Conservation (phyloP, 2,888 invertebrate genomes). For the Aethes cnicana region DNA sequence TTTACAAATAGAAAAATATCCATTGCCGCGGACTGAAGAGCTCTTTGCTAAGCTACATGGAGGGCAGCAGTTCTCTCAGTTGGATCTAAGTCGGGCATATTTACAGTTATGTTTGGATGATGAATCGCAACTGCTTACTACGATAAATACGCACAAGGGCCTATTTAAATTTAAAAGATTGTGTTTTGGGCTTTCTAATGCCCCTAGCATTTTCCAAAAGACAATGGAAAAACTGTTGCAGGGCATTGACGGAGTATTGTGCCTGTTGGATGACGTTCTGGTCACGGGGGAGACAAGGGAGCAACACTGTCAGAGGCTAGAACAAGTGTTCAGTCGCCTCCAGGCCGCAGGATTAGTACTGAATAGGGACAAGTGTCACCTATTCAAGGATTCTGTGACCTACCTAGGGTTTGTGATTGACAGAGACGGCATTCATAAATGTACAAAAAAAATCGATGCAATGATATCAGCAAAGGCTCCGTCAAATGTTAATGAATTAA, state of each 20-base stretch:
- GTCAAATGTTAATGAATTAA: conserved; percentile 8
- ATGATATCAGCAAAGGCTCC: conserved; percentile 7
- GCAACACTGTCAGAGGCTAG: background rate
- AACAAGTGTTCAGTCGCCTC: conserved; percentile 8
- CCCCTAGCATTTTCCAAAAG: conserved; percentile 8
- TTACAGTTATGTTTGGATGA: conserved; percentile 5
- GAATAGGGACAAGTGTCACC: conserved; percentile 1
- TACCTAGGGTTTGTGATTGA: conserved; percentile 18
- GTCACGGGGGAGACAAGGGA: background rate
- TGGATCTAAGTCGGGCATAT: conserved; percentile 17
- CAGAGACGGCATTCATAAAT: conserved; percentile 18
- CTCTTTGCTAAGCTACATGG: conserved; percentile 25
- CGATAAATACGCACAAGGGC: conserved; percentile 15
- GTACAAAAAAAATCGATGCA: conserved; percentile 14
- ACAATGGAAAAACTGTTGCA: conserved; percentile 5
- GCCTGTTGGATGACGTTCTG: conserved; percentile 3
- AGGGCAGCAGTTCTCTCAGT: conserved; percentile 15
- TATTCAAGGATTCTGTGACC: conserved; percentile 8
- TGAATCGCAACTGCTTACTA: conserved; percentile 1
- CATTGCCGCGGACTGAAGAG: conserved; percentile 21
- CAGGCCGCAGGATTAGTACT: background rate
- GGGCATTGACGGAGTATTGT: conserved; percentile 8
- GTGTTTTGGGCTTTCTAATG: conserved; percentile 4
- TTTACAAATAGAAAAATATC: conserved; percentile 27
- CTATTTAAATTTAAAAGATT: conserved; percentile 13